Conservation (phyloP, 2,888 invertebrate species). For the Heteromyza rotundicornis region DNA sequence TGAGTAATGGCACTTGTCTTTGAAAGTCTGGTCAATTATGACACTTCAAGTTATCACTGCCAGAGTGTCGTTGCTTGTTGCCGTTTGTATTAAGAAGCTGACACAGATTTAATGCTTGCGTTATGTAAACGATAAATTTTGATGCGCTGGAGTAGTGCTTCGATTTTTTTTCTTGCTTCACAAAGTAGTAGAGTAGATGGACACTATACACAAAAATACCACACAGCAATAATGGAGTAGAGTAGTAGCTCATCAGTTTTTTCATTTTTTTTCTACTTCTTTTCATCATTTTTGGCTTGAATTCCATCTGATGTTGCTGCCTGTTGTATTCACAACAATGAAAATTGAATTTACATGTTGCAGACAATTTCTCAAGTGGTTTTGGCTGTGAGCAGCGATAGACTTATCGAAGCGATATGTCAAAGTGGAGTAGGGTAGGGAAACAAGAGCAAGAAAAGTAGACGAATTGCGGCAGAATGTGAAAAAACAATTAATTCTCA, state of each 20-base stretch:
- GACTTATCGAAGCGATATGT: slow-evolving; percentile 17
- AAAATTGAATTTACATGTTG: slow-evolving; percentile 60
- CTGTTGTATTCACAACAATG: slow-evolving; percentile 47
- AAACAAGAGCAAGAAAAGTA: background rate
- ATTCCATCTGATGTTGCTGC: slow-evolving; percentile 10
- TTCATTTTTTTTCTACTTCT: too few relatives aligned
- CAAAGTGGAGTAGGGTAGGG: slow-evolving; percentile 13
- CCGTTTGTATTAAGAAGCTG: slow-evolving; percentile 27
- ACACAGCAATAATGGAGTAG: slow-evolving; percentile 10
- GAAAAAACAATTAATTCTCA: background rate
- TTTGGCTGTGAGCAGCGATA: slow-evolving; percentile 9
- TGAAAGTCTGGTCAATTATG: slow-evolving; percentile 58
- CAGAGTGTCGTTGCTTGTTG: slow-evolving; percentile 22
- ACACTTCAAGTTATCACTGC: slow-evolving; percentile 58
- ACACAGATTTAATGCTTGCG: slow-evolving; percentile 50
- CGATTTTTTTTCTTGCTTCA: background rate
- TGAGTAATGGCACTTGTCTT: slow-evolving; percentile 58
- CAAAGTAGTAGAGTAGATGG: too few relatives aligned
- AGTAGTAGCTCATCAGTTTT: too few relatives aligned
- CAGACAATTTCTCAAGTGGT: slow-evolving; percentile 55
- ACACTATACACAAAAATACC: slow-evolving; percentile 11
- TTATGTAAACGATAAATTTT: slow-evolving; percentile 34
- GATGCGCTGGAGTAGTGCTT: background rate
- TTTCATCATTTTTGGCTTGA: too few relatives aligned
- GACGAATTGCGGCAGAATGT: background rate